Conservation (phyloP, 1,140 invertebrate genomes). For the Pseudoatta argentina region DNA sequence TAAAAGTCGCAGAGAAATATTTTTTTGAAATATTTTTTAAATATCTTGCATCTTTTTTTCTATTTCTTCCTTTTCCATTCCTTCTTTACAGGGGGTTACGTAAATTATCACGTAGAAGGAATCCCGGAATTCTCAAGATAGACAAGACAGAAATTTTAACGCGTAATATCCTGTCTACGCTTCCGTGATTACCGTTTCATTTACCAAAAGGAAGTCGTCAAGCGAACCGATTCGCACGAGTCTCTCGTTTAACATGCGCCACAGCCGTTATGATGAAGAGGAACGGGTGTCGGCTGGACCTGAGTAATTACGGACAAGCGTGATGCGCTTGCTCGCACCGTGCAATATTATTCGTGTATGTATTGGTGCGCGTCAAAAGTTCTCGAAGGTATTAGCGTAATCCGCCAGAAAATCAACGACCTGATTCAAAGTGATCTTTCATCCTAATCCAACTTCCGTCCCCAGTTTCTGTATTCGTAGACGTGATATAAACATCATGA, state of each 20-base stretch:
- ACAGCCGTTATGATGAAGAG: conserved; percentile 56
- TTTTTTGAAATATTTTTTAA: neutral
- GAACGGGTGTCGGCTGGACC: conserved; percentile 10
- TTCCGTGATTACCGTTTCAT: conserved; percentile 52
- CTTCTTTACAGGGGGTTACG: conserved; percentile 12
- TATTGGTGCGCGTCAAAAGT: neutral
- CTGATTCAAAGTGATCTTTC: neutral
- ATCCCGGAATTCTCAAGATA: conserved; percentile 67
- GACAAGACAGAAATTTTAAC: conserved; percentile 67
- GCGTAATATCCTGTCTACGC: conserved; percentile 22
- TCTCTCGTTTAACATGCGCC: conserved; percentile 46
- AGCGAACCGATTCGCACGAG: neutral
- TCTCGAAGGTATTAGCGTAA: neutral
- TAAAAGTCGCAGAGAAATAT: neutral
- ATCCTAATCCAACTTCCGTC: neutral
- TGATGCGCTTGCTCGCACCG: conserved; percentile 12
- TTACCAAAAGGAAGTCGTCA: conserved; percentile 57
- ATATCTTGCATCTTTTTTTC: neutral
- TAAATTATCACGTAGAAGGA: conserved; percentile 54
- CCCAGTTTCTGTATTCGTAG: neutral
- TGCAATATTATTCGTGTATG: conserved; percentile 26
- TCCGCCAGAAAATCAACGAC: neutral
- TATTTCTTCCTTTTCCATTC: too few species aligned
- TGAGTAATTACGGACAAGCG: conserved; percentile 69
- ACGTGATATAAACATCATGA: neutral